Percentiles rank a stretch among this genome's conserved stretches.
These are phyloP conservation scores for Dastarcus helophoroides DNA, from an alignment of 2,888 invertebrate species.

Conservation along the genomic window DNA sequence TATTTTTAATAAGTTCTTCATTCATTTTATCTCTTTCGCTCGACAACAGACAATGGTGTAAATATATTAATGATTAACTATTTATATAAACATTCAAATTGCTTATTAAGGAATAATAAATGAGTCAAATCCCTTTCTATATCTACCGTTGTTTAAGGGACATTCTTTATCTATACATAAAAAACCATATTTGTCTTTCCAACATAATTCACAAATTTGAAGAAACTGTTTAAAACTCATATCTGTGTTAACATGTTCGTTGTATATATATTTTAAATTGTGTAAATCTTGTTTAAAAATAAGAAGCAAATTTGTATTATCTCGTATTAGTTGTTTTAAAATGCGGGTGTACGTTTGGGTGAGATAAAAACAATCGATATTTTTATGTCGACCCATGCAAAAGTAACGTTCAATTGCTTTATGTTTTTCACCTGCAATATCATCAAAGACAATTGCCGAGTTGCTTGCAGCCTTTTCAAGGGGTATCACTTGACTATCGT, in stretches of 20 bases:
- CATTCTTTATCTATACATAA: slow-evolving; percentile 5
- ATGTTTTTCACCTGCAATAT: slow-evolving; percentile 28
- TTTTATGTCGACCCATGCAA: slow-evolving; percentile 22
- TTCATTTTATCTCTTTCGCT: too few species aligned
- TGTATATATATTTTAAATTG: slow-evolving; percentile 7
- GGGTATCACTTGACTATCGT: slow-evolving; percentile 18
- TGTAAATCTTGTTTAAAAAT: slow-evolving; percentile 8
- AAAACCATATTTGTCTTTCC: slow-evolving; percentile 6
- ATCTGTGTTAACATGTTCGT: slow-evolving; percentile 8
- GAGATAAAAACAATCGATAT: slow-evolving; percentile 20
- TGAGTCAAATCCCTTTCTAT: too few species aligned
- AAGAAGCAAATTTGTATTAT: slow-evolving; percentile 7
- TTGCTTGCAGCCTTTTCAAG: slow-evolving; percentile 18
- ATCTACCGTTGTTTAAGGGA: slow-evolving; percentile 3
- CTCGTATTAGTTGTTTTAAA: slow-evolving; percentile 6
- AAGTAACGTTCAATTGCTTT: too few species aligned
- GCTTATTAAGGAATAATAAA: too few species aligned
- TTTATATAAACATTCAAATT: too few species aligned
- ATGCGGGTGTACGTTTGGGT: slow-evolving; percentile 5
- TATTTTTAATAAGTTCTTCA: too few species aligned
- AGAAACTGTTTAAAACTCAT: slow-evolving; percentile 6
- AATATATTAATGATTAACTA: too few species aligned
- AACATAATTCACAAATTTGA: slow-evolving; percentile 5
- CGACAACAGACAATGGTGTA: too few species aligned
- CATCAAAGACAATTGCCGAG: too few species aligned